phyloP scores from a whole-genome alignment of 2,113 vertebrate genomes.

The Acanthisitta chloris region DNA sequence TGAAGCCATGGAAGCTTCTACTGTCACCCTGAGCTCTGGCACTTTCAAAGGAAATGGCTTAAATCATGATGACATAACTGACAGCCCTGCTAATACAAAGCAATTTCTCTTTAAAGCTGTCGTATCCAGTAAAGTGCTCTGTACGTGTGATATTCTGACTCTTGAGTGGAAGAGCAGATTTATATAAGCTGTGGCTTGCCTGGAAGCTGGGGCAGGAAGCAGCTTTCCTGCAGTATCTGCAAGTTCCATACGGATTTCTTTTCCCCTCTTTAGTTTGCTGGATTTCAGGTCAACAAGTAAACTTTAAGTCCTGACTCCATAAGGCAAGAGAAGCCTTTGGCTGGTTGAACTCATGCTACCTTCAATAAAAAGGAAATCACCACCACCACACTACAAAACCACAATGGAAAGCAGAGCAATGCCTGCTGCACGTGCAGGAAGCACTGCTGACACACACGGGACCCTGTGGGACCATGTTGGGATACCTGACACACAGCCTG shows the following conservation, averaged over 20 bases:
- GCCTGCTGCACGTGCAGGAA: neutral
- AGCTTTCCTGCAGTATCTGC: constrained; percentile 13
- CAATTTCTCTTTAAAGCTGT: constrained; percentile 64
- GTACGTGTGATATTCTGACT: constrained; percentile 29
- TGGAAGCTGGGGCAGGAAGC: constrained; percentile 7
- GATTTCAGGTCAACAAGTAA: constrained; percentile 26
- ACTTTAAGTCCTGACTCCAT: neutral
- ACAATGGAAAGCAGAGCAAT: neutral
- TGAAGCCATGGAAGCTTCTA: constrained; percentile 19
- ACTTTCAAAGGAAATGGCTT: constrained; percentile 46
- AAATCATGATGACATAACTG: constrained; percentile 62
- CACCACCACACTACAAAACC: neutral
- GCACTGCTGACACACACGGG: neutral
- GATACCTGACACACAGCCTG: neutral
- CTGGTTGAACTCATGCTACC: neutral
- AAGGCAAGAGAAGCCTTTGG: neutral
- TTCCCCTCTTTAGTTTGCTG: neutral
- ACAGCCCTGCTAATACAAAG: constrained; percentile 59
- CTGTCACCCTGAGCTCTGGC: constrained; percentile 43
- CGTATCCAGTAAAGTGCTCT: constrained; percentile 46
- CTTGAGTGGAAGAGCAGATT: constrained; percentile 41
- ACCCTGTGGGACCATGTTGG: fast-evolving
- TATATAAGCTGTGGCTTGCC: constrained; percentile 41
- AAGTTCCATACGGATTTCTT: constrained; percentile 7
- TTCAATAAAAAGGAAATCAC: neutral